Percentiles rank a stretch among this genome's conserved stretches.
These are phyloP conservation scores for Drosophila nasuta DNA, from an alignment of 1,140 invertebrate species.

Conservation along the genomic window DNA sequence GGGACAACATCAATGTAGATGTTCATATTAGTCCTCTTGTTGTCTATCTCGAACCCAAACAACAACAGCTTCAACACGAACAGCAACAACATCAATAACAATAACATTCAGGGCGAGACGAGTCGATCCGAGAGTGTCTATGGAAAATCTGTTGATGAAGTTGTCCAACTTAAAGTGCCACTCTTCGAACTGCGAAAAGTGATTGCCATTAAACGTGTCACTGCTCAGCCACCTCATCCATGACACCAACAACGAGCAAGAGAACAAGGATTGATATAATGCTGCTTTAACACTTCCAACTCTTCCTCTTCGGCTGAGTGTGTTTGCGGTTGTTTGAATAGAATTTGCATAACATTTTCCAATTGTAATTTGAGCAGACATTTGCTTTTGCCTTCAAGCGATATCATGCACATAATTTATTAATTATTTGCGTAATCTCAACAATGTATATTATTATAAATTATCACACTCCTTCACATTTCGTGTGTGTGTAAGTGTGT, in stretches of 20 bases:
- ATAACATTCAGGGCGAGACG: slow-evolving; percentile 25
- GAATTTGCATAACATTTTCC: slow-evolving; percentile 50
- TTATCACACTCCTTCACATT: slow-evolving; percentile 6
- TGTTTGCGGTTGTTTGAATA: slow-evolving; percentile 37
- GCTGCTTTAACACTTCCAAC: slow-evolving; percentile 26
- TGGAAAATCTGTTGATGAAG: slow-evolving; percentile 53
- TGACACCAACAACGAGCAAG: not conserved
- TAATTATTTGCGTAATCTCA: slow-evolving; percentile 44
- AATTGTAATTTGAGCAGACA: slow-evolving; percentile 1
- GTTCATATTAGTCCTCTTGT: slow-evolving; percentile 39
- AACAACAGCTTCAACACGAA: not conserved
- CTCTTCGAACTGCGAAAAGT: slow-evolving; percentile 45
- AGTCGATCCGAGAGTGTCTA: slow-evolving; percentile 22
- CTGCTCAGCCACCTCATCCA: slow-evolving; percentile 21
- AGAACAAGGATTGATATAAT: slow-evolving; percentile 23
- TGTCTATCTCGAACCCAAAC: slow-evolving; percentile 18
- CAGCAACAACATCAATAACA: slow-evolving; percentile 26
- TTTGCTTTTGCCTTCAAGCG: not conserved
- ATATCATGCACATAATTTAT: slow-evolving; percentile 23
- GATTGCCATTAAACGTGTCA: slow-evolving; percentile 60
- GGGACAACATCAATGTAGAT: slow-evolving; percentile 32
- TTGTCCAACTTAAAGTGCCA: slow-evolving; percentile 60
- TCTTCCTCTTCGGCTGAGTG: slow-evolving; percentile 9
- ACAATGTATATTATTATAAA: slow-evolving; percentile 19
- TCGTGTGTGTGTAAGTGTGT: not conserved